Conservation (phyloP, 2,113 vertebrate species). For the Bagarius yarrelli region DNA sequence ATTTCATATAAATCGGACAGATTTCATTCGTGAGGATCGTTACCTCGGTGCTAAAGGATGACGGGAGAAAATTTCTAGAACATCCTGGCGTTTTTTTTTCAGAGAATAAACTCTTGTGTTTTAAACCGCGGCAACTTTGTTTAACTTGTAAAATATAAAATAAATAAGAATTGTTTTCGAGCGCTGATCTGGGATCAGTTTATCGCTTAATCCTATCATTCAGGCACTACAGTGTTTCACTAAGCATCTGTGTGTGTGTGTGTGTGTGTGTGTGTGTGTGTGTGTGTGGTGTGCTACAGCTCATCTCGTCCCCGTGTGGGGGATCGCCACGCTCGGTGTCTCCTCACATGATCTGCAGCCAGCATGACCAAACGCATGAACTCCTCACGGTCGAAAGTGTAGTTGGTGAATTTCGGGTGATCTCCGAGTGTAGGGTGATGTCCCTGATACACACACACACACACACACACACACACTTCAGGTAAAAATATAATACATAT, state of each 20-base stretch:
- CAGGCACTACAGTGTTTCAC: background rate
- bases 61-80: background rate
- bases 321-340: conserved; percentile 83
- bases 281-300: conserved; percentile 68
- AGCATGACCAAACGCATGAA: conserved; percentile 87
- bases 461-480: background rate
- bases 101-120: background rate
- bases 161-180: background rate
- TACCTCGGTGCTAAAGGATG: background rate
- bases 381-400: conserved; percentile 89
- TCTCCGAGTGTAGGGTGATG: conserved; percentile 95
- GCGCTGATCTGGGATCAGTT: background rate
- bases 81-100: background rate
- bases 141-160: background rate
- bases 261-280: conserved; percentile 14
- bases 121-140: background rate
- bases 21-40: background rate
- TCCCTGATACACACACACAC: conserved; percentile 72
- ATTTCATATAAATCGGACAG: background rate
- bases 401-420: conserved; percentile 98
- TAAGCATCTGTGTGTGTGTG: background rate
- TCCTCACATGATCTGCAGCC: conserved; percentile 80
- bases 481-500: background rate
- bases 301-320: conserved; percentile 76
- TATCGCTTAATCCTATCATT: no score